phyloP scores from a whole-genome alignment of 64 coral and sea anemone genomes.

The Anthopleura sola region DNA sequence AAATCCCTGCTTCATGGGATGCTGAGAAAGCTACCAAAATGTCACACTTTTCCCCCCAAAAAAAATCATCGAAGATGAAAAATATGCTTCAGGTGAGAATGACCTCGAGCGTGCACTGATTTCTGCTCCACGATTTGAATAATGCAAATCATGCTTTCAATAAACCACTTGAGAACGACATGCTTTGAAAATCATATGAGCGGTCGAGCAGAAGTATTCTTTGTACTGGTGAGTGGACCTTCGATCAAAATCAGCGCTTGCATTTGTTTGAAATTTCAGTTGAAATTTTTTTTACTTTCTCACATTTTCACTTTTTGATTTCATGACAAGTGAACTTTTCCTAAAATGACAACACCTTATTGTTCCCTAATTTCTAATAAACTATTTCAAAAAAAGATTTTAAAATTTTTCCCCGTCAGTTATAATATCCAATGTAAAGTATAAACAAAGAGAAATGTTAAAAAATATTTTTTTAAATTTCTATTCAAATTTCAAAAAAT shows the following conservation, averaged over 20 bases:
- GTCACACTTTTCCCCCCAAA: not conserved
- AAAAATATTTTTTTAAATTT: too few relatives aligned
- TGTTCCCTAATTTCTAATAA: not conserved
- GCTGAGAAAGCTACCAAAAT: not conserved
- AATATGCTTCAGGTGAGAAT: not conserved
- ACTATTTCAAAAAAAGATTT: too few relatives aligned
- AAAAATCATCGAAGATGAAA: not conserved
- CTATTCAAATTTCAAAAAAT: too few relatives aligned
- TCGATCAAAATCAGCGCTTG: not conserved
- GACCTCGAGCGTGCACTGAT: not conserved
- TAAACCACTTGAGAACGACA: conserved; percentile 1
- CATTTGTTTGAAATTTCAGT: not conserved
- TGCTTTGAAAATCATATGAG: not conserved
- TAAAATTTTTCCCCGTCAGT: not conserved
- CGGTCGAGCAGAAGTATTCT: not conserved
- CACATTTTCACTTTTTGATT: not conserved
- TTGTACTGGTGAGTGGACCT: not conserved
- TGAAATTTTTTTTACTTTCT: not conserved
- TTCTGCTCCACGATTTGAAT: conserved; percentile 1
- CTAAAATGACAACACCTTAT: too few relatives aligned
- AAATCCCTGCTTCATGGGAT: not conserved
- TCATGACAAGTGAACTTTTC: too few relatives aligned
- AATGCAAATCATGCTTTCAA: conserved; percentile 4
- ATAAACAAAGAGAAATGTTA: too few relatives aligned
- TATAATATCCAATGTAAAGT: not conserved